Conservation (phyloP, 1,140 invertebrate genomes). For the Nebria ingens region DNA sequence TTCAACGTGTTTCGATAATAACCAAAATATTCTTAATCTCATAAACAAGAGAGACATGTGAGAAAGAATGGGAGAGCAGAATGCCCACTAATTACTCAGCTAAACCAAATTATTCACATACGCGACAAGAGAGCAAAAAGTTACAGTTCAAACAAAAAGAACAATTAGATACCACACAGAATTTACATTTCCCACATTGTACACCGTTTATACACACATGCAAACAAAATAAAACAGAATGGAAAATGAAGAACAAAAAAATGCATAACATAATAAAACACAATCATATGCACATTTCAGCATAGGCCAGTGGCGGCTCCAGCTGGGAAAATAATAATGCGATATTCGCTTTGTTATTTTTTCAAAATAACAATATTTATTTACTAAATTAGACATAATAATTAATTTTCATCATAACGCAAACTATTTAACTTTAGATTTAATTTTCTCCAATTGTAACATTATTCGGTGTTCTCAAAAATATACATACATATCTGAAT, state of each 20-base stretch:
- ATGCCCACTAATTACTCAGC: not conserved
- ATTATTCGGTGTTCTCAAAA: too few relatives aligned
- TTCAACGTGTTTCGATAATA: not conserved
- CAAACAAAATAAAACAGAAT: not conserved
- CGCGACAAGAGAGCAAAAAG: not conserved
- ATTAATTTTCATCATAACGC: too few relatives aligned
- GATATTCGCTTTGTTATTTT: too few relatives aligned
- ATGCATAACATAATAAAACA: not conserved
- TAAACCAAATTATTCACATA: conserved; percentile 4
- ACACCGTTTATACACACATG: not conserved
- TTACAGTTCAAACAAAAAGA: not conserved
- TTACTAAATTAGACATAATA: too few relatives aligned
- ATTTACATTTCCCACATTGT: conserved; percentile 5
- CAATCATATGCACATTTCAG: not conserved
- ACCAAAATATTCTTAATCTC: conserved; percentile 4
- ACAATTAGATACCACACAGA: conserved; percentile 1
- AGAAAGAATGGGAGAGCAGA: too few relatives aligned
- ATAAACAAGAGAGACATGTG: too few relatives aligned
- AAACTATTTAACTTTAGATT: too few relatives aligned
- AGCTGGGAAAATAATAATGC: not conserved
- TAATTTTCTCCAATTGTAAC: too few relatives aligned
- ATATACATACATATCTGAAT: too few relatives aligned
- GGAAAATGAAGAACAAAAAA: not conserved
- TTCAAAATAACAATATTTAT: too few relatives aligned
- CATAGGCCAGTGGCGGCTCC: not conserved